Conservation (phyloP, 2,888 invertebrate genomes). For the Petrolisthes manimaculis region DNA sequence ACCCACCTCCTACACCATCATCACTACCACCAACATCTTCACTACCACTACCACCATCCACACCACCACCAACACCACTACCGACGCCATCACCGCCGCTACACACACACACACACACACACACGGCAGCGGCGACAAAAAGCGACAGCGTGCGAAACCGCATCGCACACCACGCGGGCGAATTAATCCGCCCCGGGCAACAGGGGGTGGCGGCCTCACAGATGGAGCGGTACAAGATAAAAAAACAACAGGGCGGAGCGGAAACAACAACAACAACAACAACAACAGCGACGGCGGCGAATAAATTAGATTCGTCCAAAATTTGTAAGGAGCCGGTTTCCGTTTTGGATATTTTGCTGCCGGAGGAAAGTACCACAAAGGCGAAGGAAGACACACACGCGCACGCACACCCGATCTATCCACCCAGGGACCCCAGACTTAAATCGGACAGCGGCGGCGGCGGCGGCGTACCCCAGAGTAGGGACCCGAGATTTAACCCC, state of each 20-base stretch:
- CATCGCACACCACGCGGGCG: slow-evolving; percentile 48
- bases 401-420: neutral
- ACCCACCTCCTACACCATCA: no score
- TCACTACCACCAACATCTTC: neutral
- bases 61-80: neutral
- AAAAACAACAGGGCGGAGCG: slow-evolving; percentile 40
- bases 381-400: neutral
- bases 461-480: neutral
- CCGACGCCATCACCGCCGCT: neutral
- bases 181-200: slow-evolving; percentile 58
- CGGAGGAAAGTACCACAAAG: slow-evolving; percentile 17
- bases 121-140: slow-evolving; percentile 6
- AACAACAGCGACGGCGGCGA: neutral
- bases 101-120: slow-evolving; percentile 11
- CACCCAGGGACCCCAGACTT: slow-evolving; percentile 47
- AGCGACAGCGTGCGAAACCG: slow-evolving; percentile 43
- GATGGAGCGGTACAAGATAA: slow-evolving; percentile 57
- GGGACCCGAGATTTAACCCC: slow-evolving; percentile 3
- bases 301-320: slow-evolving; percentile 22
- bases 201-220: slow-evolving; percentile 54
- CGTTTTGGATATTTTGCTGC: slow-evolving; percentile 44
- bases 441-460: neutral
- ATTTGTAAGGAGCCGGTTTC: slow-evolving; percentile 33
- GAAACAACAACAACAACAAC: slow-evolving; percentile 27
- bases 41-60: neutral